Base-by-base conservation (phyloP, 1,140 invertebrate species). In the Heliconius eleuchia region DNA sequence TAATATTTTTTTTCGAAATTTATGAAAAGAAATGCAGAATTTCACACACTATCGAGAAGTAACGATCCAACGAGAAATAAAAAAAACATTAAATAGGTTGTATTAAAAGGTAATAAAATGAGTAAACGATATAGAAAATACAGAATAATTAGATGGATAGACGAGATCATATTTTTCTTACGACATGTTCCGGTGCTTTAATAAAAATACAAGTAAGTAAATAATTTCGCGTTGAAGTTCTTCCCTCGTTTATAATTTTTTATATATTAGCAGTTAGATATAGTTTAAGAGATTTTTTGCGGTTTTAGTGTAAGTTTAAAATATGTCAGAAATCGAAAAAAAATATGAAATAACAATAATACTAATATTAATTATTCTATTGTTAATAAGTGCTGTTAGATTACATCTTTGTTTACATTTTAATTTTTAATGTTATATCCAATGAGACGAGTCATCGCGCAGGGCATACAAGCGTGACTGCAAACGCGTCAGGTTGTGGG, bases 141-240 rank as follows among this genome's bases (percentile, higher is more conserved):
- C 60, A 66, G 23, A 66, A 66, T 66, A 66, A 30, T 66, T 66
- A 66, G 27, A 66, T 66, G 23, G 11, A 66, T 30, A 66, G 60
- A 27, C 60, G 60, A 66, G 60, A 66, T 66, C 27, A 66, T 66
- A 66, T 66, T 66, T 66, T 66, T 66, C 60, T 66, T 66, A 66
- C 60, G 27, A 66, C 60, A 66, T 66, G 30, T 66, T 66, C 60
- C 60, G 60, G 60, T 66, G 60, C 60, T 66, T 66, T 66, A 66
- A 30, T 66, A 30, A 66, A 66, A 30, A 30, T 30, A 66, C 60
- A 66, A 27, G 27, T 66, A 66, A 66, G 60, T 66, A 30, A 66
- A 27, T 75, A 27, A 74, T 74, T 74, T 60, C 30, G 74, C 52
- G 60, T 39, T 16, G 11, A 60, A 75, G 74, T 66, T 75, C 55